These are phyloP conservation scores for Lobophora halterata DNA, from an alignment of 2,888 invertebrate species.

Conservation along the genomic window DNA sequence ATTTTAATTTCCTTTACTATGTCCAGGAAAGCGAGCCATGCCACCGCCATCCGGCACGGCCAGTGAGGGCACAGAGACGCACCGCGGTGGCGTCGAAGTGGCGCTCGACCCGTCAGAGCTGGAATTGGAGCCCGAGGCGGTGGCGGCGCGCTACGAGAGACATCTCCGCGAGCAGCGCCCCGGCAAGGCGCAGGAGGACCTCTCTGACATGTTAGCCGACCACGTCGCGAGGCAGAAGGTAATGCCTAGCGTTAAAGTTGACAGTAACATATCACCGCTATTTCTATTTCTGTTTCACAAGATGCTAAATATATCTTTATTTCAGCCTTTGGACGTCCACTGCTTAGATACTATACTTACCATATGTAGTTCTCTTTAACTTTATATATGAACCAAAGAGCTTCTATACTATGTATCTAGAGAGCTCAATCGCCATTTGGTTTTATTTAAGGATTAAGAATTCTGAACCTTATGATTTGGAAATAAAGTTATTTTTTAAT, in stretches of 20 bases:
- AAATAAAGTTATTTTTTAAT: too few relatives aligned
- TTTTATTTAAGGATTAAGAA: too few relatives aligned
- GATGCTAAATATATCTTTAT: too few relatives aligned
- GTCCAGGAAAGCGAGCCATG: constrained; percentile 50
- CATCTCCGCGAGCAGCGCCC: constrained; percentile 96
- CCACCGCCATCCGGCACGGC: constrained; percentile 40
- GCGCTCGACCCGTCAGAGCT: constrained; percentile 98
- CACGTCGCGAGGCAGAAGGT: constrained; percentile 98
- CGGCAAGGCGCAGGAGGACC: constrained; percentile 91
- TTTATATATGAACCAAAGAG: too few relatives aligned
- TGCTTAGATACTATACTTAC: too few relatives aligned
- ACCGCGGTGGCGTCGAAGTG: constrained; percentile 91
- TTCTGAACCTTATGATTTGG: too few relatives aligned
- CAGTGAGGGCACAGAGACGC: constrained; percentile 33
- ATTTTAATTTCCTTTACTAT: not conserved
- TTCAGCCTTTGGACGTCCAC: too few relatives aligned
- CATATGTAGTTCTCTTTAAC: too few relatives aligned
- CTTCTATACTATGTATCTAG: too few relatives aligned
- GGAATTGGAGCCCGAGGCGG: constrained; percentile 96
- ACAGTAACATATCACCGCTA: too few relatives aligned
- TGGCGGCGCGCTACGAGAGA: constrained; percentile 97
- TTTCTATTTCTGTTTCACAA: too few relatives aligned
- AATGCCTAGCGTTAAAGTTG: constrained; percentile 27
- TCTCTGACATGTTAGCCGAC: constrained; percentile 99
- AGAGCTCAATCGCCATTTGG: too few relatives aligned